Percentiles rank a stretch among this genome's conserved stretches.
phyloP scores from a whole-genome alignment of 2,888 invertebrate genomes.

The Parnassius glacialis region DNA sequence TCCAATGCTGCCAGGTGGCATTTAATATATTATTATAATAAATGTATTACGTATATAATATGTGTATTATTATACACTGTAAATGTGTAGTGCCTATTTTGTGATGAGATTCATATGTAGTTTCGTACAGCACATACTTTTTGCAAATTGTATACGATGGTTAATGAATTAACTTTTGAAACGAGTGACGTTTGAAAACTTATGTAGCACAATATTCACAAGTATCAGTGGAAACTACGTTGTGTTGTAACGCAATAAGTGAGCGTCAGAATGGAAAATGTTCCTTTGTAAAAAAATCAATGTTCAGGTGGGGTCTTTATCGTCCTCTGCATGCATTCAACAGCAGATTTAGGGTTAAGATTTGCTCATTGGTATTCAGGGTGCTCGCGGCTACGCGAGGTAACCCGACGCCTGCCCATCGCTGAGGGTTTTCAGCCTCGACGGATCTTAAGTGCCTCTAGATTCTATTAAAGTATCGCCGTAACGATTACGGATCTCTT shows the following conservation, averaged over 20 bases:
- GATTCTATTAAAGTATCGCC: conserved; percentile 57
- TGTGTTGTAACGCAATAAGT: conserved; percentile 27
- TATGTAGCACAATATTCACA: no score
- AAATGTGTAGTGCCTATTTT: no score
- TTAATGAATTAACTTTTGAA: no score
- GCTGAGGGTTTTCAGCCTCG: conserved; percentile 50
- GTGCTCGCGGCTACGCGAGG: conserved; percentile 39
- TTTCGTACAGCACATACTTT: no score
- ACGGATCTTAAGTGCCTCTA: conserved; percentile 55
- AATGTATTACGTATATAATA: no score
- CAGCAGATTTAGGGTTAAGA: conserved; percentile 68
- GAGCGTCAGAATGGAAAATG: conserved; percentile 32
- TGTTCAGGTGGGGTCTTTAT: conserved; percentile 60
- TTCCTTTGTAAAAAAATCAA: conserved; percentile 51
- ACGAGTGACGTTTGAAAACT: no score
- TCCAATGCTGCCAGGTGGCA: no score
- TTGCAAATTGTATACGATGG: no score
- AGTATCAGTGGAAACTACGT: neutral
- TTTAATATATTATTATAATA: no score
- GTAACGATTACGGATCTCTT: conserved; percentile 31
- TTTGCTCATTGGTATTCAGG: conserved; percentile 68
- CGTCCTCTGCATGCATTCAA: conserved; percentile 49
- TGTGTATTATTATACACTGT: no score
- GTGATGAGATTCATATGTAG: no score
- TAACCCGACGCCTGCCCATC: conserved; percentile 38